Evolutionary conservation across 2,797 vertebrate genomes (phyloP), one percentile per base, ranked within the genome.

Genomic region (Fratercula arctica): DNA sequence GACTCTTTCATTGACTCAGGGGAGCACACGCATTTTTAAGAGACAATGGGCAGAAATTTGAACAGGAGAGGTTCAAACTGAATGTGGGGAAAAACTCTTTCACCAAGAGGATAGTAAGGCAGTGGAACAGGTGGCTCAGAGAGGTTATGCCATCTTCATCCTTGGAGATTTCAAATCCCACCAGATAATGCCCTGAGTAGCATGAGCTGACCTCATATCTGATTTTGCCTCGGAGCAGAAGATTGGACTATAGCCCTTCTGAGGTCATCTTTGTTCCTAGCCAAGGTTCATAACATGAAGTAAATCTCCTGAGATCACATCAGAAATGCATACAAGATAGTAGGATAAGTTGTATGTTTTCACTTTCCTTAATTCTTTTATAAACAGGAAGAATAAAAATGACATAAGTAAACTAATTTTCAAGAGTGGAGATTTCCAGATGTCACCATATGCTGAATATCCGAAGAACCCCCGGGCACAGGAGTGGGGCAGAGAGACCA

Each of bases 381-480:
- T 79, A 66, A 92, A 90, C 97, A 99, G 99, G 97, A 99, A 99
- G 97, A 99, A 98, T 97, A 99, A 99, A 98, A 99, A 99, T 77
- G 99, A 99, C 97, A 99, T 99, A 97, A 99, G 99, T 97, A 99
- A 99, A 98, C 99, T 99, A 89, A 99, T 99, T 98, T 99, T 99
- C 97, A 99, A 99, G 98, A 99, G 99, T 69, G 99, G 99, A 79
- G 99, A 99, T 96, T 98, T 99, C 97, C 99, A 99, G 97, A 99
- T 99, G 99, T 99, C 99, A 53, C 99, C 99, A 0, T 99, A 99
- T 14, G 98, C 99, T 9, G 99, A 99, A 97, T 99, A 99, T 89
- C 98, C 99, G 10, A 99, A 99, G 97, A 98, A 97, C 54, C 99
- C 98, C 92, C 98, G 99, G 18, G 99, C 98, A 56, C 99, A 98